phyloP scores from a whole-genome alignment of 2,113 vertebrate genomes.

The Pelobates fuscus region DNA sequence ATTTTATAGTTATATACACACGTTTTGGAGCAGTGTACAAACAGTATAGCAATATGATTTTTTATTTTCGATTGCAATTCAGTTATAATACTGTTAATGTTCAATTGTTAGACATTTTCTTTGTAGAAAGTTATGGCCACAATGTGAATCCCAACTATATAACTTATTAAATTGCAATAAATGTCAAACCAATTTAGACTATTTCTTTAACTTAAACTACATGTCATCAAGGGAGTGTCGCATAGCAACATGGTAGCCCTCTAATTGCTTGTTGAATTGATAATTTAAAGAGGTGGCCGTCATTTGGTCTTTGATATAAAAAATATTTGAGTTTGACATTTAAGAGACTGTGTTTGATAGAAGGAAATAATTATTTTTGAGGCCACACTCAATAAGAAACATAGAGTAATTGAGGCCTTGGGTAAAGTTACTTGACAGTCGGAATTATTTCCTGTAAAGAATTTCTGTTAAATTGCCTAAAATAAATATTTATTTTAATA shows the following conservation, averaged over 20 bases:
- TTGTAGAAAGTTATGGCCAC: not conserved
- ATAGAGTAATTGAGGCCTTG: too few relatives aligned
- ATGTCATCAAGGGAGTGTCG: constrained; percentile 14
- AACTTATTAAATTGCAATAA: constrained; percentile 7
- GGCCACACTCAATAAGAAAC: too few relatives aligned
- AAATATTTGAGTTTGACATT: not conserved
- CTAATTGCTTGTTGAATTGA: constrained; percentile 25
- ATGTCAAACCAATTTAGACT: constrained; percentile 35
- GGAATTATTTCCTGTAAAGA: not conserved
- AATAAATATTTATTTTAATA: not conserved
- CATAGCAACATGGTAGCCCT: not conserved
- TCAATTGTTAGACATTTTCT: not conserved
- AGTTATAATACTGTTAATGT: not conserved
- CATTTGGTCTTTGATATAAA: not conserved
- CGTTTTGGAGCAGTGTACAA: too few relatives aligned
- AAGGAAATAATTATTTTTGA: constrained; percentile 1
- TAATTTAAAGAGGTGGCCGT: not conserved
- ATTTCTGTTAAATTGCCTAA: too few relatives aligned
- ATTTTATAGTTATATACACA: too few relatives aligned
- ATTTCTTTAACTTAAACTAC: not conserved
- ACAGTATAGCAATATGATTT: too few relatives aligned
- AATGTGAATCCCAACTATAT: not conserved
- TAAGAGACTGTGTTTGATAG: not conserved
- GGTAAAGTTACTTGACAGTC: not conserved
- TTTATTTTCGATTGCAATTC: too few relatives aligned